Conservation (phyloP, 2,113 vertebrate species). For the Pituophis catenifer region DNA sequence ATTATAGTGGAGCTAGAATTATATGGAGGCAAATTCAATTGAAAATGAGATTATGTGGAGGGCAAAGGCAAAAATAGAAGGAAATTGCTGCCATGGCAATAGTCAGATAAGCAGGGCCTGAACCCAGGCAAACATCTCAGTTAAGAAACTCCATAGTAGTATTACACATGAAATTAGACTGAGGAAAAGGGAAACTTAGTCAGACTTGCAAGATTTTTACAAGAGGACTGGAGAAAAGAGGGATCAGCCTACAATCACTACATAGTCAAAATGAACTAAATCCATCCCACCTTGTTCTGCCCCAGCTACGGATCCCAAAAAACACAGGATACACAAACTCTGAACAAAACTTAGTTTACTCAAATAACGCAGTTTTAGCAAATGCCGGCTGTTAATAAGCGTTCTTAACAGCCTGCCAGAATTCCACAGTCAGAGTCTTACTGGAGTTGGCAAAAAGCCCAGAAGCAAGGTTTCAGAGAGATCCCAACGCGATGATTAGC, state of each 20-base stretch:
- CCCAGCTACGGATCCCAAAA: too few relatives aligned
- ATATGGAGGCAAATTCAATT: background rate
- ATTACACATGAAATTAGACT: background rate
- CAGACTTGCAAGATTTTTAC: background rate
- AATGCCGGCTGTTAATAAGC: too few relatives aligned
- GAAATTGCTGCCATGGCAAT: background rate
- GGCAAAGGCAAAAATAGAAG: background rate
- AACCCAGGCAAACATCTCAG: background rate
- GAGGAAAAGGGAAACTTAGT: background rate
- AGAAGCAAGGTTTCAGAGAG: too few relatives aligned
- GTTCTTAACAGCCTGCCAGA: too few relatives aligned
- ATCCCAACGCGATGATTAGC: too few relatives aligned
- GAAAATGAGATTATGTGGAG: background rate
- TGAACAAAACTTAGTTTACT: too few relatives aligned
- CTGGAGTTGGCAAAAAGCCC: too few relatives aligned
- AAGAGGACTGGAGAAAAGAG: background rate
- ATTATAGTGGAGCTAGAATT: background rate
- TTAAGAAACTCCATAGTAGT: background rate
- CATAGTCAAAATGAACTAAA: background rate
- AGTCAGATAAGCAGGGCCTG: background rate
- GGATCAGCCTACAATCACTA: background rate
- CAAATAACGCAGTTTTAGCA: too few relatives aligned
- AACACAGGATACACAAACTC: too few relatives aligned
- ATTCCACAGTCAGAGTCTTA: too few relatives aligned
- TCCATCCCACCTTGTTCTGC: background rate